Conservation (phyloP, 2,888 invertebrate genomes). For the Oscheius myriophilus region DNA sequence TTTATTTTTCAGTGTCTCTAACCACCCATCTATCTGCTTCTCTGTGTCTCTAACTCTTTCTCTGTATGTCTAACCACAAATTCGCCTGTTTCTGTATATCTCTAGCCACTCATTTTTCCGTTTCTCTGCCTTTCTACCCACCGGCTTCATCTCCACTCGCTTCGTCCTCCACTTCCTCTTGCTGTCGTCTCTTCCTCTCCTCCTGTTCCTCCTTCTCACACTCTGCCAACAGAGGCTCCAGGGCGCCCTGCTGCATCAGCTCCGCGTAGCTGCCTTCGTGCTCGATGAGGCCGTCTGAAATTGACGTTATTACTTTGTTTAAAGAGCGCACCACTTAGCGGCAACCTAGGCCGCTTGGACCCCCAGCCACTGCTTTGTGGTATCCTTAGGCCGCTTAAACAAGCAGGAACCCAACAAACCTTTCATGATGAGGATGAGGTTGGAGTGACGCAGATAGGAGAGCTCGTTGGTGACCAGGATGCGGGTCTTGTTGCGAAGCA, state of each 20-base stretch:
- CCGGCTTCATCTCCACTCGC: slow-evolving; percentile 49
- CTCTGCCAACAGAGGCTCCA: slow-evolving; percentile 63
- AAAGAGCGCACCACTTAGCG: background rate
- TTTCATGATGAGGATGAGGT: slow-evolving; percentile 88
- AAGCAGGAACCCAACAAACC: slow-evolving; percentile 60
- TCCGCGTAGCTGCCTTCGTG: slow-evolving; percentile 65
- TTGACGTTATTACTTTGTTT: background rate
- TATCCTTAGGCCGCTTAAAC: background rate
- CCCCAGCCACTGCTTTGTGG: too few species aligned
- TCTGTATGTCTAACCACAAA: background rate
- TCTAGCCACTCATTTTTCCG: background rate
- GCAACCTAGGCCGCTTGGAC: too few species aligned
- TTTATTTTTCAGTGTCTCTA: too few species aligned
- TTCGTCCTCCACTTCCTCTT: slow-evolving; percentile 48
- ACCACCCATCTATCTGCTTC: too few species aligned
- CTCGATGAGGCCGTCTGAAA: slow-evolving; percentile 60
- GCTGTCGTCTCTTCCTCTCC: slow-evolving; percentile 39
- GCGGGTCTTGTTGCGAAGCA: slow-evolving; percentile 78
- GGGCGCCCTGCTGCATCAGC: slow-evolving; percentile 62
- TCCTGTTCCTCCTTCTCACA: slow-evolving; percentile 58
- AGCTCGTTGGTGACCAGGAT: slow-evolving; percentile 94
- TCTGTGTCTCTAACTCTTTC: too few species aligned
- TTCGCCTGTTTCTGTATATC: slow-evolving; percentile 28
- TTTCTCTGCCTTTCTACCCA: slow-evolving; percentile 4
- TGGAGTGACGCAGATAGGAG: slow-evolving; percentile 88